Base-by-base conservation (phyloP, 2,888 invertebrate species). In the Pegoplata infirma region DNA sequence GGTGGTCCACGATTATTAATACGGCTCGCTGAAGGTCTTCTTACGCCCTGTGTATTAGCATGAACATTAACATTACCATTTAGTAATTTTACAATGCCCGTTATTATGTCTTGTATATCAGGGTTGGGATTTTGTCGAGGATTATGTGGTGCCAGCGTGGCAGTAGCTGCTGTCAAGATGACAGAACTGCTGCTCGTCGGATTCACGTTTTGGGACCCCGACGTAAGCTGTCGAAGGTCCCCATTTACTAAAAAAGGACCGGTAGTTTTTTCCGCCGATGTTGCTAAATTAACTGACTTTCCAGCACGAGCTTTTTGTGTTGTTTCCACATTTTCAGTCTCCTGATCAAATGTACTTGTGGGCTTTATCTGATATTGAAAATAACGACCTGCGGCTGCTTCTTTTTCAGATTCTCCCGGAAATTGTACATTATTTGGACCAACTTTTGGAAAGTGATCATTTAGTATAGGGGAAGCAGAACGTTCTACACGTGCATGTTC, bases 1-100 rank as follows among this genome's bases (percentile, higher is more conserved):
- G 97, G 97, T 0, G 97, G 97, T 0, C 97, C 97, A 75, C 97
- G 90, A 86, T 97, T 96, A 85, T 97, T 97, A 14, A 97, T 97
- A 78, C 97, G 91, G 3, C 94, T 94, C 21, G 93, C 92, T 84
- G 94, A 90, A 0, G 95, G 95, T 12, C 95, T 90, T 72, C 95
- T 91, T 0, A 92, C 92, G 47, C 90, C 90, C 71, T 93, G 93
- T 0, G 94, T 93, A 82, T 94, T 95, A 0, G 94, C 94, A 86
- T 94, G 94, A 0, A 96, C 95, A 84, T 96, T 96, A 0, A 96
- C 96, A 84, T 97, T 96, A 0, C 97, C 97, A 81, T 97, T 96
- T 1, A 97, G 90, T 10, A 97, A 88, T 87, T 97, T 96, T 0
- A 97, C 96, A 58, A 97, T 94, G 7, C 97, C 97, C 1, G 95